Evolutionary conservation across 2,888 invertebrate species (phyloP).

Genomic region (Pterobdella sp.): DNA sequence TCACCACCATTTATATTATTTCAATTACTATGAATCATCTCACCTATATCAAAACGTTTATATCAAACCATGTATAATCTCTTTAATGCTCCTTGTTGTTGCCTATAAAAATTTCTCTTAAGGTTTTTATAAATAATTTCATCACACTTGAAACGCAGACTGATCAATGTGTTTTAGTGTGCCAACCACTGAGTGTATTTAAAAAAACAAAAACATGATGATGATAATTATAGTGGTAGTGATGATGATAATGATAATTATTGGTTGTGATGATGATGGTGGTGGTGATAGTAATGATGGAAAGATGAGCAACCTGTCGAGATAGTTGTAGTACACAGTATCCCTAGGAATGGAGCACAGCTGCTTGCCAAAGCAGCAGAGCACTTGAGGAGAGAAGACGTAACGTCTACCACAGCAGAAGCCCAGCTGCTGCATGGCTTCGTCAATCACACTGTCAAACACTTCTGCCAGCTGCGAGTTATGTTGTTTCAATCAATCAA

Average conservation of each 20-base stretch:
- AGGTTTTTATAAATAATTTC: too few relatives aligned
- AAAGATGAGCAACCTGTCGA: conserved; percentile 77
- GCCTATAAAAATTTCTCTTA: too few relatives aligned
- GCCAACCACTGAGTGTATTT: too few relatives aligned
- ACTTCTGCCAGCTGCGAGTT: conserved; percentile 84
- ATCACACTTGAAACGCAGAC: too few relatives aligned
- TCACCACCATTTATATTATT: too few relatives aligned
- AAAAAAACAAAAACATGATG: too few relatives aligned
- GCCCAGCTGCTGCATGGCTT: conserved; percentile 93
- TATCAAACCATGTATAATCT: too few relatives aligned
- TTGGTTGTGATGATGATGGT: not conserved
- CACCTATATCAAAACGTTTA: too few relatives aligned
- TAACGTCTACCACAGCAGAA: conserved; percentile 98
- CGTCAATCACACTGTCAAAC: conserved; percentile 93
- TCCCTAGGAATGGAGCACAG: conserved; percentile 88
- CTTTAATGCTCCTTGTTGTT: too few relatives aligned
- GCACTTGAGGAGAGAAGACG: conserved; percentile 95
- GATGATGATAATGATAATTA: not conserved
- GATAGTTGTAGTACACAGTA: conserved; percentile 94
- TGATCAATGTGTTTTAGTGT: too few relatives aligned
- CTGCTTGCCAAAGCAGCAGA: conserved; percentile 97
- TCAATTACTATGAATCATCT: too few relatives aligned
- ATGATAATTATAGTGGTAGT: not conserved
- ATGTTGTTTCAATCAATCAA: not conserved
- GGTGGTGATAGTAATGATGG: too few relatives aligned